Percentiles rank a stretch among this genome's conserved stretches.
phyloP scores from a whole-genome alignment of 2,113 vertebrate species.

The Rhinogobius similis region DNA sequence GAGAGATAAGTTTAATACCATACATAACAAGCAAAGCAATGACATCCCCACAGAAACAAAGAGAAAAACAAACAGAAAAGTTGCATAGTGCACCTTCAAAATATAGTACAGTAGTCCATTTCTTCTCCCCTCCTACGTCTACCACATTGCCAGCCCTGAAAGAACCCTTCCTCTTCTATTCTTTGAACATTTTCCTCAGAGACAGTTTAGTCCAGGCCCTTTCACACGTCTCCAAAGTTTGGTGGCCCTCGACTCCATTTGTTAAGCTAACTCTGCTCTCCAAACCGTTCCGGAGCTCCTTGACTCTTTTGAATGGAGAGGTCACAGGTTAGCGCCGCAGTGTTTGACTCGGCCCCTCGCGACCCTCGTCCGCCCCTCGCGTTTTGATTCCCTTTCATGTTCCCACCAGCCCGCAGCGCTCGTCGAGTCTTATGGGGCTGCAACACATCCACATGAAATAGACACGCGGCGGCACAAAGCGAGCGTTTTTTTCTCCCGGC shows the following conservation, averaged over 20 bases:
- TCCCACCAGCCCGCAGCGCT: constrained; percentile 66
- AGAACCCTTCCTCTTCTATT: background rate
- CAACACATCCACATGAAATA: constrained; percentile 21
- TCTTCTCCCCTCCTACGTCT: background rate
- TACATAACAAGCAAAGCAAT: no score
- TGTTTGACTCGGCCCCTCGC: constrained; percentile 67
- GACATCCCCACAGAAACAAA: no score
- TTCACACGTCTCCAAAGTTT: background rate
- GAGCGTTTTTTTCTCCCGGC: constrained; percentile 41
- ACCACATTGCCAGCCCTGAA: background rate
- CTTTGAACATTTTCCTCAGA: background rate
- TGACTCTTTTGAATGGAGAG: constrained; percentile 59
- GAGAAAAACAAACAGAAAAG: no score
- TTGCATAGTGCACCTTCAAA: no score
- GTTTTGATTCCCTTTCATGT: constrained; percentile 71
- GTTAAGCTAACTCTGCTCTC: constrained; percentile 59
- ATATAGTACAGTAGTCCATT: background rate
- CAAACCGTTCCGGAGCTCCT: constrained; percentile 51
- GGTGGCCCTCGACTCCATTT: constrained; percentile 41
- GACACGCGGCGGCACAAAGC: constrained; percentile 56
- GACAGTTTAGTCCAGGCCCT: constrained; percentile 1
- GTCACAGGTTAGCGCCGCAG: constrained; percentile 64
- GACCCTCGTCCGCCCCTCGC: constrained; percentile 55
- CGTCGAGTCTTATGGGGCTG: constrained; percentile 55
- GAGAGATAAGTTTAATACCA: no score